Conservation (phyloP, 35 echinoderm and acorn worm genomes). For the Heliocidaris erythrogramma region DNA sequence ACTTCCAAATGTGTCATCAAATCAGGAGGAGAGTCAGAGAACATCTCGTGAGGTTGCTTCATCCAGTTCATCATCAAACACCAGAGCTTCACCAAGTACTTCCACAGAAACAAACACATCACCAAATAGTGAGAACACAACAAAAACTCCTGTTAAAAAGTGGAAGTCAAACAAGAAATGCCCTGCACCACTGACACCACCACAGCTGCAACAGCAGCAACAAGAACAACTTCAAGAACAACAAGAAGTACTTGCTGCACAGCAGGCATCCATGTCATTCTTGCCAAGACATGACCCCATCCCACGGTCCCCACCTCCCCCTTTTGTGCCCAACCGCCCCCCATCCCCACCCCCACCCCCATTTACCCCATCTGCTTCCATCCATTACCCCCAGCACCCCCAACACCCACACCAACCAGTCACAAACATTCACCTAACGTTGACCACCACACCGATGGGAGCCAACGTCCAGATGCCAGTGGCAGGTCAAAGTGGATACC, state of each 20-base stretch:
- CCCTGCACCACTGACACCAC: not conserved
- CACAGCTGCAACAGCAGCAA: not conserved
- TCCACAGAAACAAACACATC: not conserved
- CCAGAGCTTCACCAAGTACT: not conserved
- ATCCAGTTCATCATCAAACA: not conserved
- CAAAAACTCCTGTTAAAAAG: not conserved
- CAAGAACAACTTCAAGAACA: not conserved
- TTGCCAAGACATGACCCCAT: not conserved
- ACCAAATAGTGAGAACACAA: not conserved
- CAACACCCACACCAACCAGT: not conserved
- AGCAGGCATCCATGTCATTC: not conserved
- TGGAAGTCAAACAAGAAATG: not conserved
- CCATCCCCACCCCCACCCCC: not conserved
- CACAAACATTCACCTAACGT: constrained; percentile 26
- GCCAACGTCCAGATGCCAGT: constrained; percentile 23
- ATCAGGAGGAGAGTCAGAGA: not conserved
- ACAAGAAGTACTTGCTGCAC: not conserved
- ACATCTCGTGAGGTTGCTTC: not conserved
- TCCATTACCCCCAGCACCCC: not conserved
- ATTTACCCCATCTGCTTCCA: not conserved
- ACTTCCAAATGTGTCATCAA: not conserved
- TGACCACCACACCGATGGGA: not conserved
- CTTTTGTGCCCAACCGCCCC: not conserved
- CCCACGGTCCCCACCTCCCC: not conserved
- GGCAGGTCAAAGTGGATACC: not conserved